Base-by-base conservation (phyloP, 2,888 invertebrate genomes). In the Drosophila demipolita region DNA sequence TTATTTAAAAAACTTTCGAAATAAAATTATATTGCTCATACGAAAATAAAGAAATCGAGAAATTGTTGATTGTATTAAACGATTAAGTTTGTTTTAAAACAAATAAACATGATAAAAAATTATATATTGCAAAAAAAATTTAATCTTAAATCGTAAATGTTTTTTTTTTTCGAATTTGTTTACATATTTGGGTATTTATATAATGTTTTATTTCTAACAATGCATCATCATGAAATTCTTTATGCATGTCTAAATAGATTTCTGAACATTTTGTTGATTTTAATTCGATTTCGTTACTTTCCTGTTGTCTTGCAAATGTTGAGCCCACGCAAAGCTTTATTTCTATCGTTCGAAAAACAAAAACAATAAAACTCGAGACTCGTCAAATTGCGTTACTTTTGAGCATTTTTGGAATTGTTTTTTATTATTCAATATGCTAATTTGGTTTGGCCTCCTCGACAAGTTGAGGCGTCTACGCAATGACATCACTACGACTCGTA, bases 401-500 rank as follows among this genome's bases (percentile, higher is more conserved):
- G 40, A 69, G 42, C 49, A 26, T 36, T 59, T 52, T 65, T 68
- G 40, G 36, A 55, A 60, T 53, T 45, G 65, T 59, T 60, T 15
- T 57, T 12, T 53, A 20, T 35, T 35, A 35, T 9, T 7, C 54
- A 57, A 65, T 80, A 89, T 90, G 87, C 60, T 82, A 89, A 90
- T 90, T 76, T 69, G 58, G 66, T 61, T 54, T 79, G 81, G 76
- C 62, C 70, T 67, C 64, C 63, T 54, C 54, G 15, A 23, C 17
- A 45, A 45, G 36, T 60, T 32, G 54, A 62, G 71, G 50, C 52
- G 23, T 54, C 55, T 66, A 71, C 61, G 52, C 65, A 79, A 87
- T 91, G 90, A 91, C 90, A 90, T 91, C 90, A 90, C 63, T 73
- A 74, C 57, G 7, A 23, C 45, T 45, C 20, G 23, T 17, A 53